These are phyloP conservation scores for Garrulus glandarius DNA, from an alignment of 2,797 vertebrate genomes.

Conservation along the genomic window DNA sequence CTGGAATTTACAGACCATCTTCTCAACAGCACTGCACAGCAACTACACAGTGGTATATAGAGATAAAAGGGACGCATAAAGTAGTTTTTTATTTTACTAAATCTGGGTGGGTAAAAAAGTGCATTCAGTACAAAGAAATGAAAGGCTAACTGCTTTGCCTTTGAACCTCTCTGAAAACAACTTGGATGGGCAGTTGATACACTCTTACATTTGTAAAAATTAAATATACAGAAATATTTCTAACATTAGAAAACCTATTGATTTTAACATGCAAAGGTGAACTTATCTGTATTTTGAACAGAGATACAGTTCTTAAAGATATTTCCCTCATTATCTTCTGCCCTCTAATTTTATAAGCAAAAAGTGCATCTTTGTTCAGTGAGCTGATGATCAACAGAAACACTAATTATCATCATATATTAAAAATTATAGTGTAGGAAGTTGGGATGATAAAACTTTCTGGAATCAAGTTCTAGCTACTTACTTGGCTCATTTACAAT, in stretches of 20 bases:
- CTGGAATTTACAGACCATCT: not conserved
- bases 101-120: not conserved
- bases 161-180: not conserved
- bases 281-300: not conserved
- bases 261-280: not conserved
- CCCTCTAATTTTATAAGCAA: not conserved
- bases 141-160: not conserved
- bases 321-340: not conserved
- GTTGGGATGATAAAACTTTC: not conserved
- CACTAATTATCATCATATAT: not conserved
- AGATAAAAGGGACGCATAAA: not conserved
- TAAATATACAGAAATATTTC: not conserved
- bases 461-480: not conserved
- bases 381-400: not conserved
- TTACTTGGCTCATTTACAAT: not conserved
- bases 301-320: not conserved
- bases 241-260: not conserved
- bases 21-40: not conserved
- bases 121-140: not conserved
- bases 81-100: not conserved
- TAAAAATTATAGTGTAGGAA: not conserved
- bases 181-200: not conserved
- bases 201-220: not conserved
- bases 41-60: not conserved
- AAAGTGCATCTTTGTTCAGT: not conserved